A percentile compares a stretch with the other conserved stretches of the same genome.
Evolutionary conservation across 2,888 invertebrate species (phyloP).

Genomic region (Tholera decimalis): DNA sequence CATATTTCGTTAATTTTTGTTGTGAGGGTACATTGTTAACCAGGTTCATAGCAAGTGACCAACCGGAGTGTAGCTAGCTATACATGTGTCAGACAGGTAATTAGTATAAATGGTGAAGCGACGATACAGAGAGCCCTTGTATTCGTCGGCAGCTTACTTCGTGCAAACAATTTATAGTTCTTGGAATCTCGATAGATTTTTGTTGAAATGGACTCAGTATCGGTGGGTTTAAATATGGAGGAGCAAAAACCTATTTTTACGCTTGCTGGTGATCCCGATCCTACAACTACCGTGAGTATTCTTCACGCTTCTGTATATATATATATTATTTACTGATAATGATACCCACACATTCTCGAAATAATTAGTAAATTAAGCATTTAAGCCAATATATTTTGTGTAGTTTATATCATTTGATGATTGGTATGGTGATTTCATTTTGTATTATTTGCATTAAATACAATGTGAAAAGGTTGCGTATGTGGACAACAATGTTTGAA

Average conservation of each 20-base stretch:
- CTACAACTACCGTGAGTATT: constrained; percentile 77
- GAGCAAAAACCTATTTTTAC: constrained; percentile 79
- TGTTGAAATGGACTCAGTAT: constrained; percentile 71
- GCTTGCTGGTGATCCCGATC: constrained; percentile 73
- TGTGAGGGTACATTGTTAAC: constrained; percentile 65
- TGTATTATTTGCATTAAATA: not conserved
- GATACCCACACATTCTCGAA: not conserved
- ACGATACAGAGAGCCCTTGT: constrained; percentile 66
- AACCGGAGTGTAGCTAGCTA: constrained; percentile 47
- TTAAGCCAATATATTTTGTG: not conserved
- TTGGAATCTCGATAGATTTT: constrained; percentile 14
- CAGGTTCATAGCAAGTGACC: constrained; percentile 30
- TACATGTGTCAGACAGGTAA: constrained; percentile 50
- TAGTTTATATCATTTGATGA: not conserved
- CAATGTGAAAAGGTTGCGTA: not conserved
- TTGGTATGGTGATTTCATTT: not conserved
- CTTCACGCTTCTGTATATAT: not conserved
- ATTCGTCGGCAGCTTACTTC: constrained; percentile 46
- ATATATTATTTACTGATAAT: not conserved
- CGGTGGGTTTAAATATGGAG: constrained; percentile 75
- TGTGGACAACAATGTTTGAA: not conserved
- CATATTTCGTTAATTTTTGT: not conserved
- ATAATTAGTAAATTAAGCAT: not conserved
- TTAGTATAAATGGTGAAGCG: constrained; percentile 74
- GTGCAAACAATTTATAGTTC: constrained; percentile 25